Base-by-base conservation (phyloP, 2,113 vertebrate species). In the Solea senegalensis region DNA sequence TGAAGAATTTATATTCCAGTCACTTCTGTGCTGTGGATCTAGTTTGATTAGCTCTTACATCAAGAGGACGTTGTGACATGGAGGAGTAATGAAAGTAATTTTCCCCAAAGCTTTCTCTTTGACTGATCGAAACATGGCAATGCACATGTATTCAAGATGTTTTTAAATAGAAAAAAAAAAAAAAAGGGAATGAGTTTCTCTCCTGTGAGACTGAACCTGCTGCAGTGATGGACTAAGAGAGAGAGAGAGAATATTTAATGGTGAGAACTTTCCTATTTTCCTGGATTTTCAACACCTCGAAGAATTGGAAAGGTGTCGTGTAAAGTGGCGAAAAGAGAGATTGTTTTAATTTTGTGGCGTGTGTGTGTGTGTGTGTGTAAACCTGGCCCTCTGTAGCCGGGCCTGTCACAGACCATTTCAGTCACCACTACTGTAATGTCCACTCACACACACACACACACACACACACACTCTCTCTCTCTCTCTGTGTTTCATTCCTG, bases 371-470 rank as follows among this genome's bases (percentile, higher is more conserved):
- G 40, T 57, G 49, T 50, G 70, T 73, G 49, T 63, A 50, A 72
- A 78, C 63, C 34, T 44, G 27, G 46, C 51, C 11, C 15, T 14
- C 2, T 26, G 16, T 49, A 72, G 3, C 8, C 40, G 5, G 5
- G 51, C 39, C 55, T 57, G 62, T 71, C 71, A 65, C 46, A 69
- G 81, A 72, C 84, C 86, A 81, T 79, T 74, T 81, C 0, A 8
- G 69, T 89, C 87, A 88, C 87, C 87, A 88, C 41, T 81, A 34
- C 79, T 69, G 54, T 83, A 82, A 87, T 80, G 82, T 69, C 44
- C 65, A 81, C 65, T 49, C 27, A 45, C 56, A 82, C 69, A 46
- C 45, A 41, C 0, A 2, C 44, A 39, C 5, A 46, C 12, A 52
- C 76, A 50, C 64, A 39, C 69, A 63, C 65, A 60, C 55, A 16